These are phyloP conservation scores for Rhinopomastus cyanomelas DNA, from an alignment of 2,113 vertebrate species.

Conservation along the genomic window DNA sequence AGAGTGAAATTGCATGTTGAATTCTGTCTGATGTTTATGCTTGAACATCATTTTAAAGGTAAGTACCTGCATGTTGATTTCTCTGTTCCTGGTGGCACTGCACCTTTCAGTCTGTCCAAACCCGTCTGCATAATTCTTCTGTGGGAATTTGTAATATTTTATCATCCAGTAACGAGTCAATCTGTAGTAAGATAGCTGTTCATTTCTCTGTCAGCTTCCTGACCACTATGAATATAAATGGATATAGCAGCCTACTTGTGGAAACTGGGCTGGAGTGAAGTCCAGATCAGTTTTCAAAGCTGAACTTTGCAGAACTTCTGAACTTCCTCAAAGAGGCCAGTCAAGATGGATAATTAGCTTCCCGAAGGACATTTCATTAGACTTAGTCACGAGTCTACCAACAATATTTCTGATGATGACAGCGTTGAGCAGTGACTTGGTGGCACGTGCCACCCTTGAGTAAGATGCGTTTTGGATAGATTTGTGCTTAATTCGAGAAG, in stretches of 20 bases:
- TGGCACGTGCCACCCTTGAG: background rate
- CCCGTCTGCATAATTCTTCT: background rate
- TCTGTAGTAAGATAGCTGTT: background rate
- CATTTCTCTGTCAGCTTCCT: background rate
- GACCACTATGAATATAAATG: background rate
- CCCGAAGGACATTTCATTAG: background rate
- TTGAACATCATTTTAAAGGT: background rate
- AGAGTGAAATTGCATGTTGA: background rate
- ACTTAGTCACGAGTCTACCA: background rate
- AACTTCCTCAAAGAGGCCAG: background rate
- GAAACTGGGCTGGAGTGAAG: background rate
- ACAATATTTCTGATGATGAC: background rate
- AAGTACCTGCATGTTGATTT: background rate
- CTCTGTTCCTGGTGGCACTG: background rate
- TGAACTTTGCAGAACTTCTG: too few relatives aligned
- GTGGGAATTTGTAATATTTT: background rate
- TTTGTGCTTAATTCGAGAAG: background rate
- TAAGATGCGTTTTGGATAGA: background rate
- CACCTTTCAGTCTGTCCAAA: background rate
- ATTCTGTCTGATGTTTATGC: background rate
- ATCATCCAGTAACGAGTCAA: background rate
- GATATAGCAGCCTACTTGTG: background rate
- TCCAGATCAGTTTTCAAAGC: too few relatives aligned
- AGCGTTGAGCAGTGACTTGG: background rate
- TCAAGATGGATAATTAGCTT: background rate